phyloP scores from a whole-genome alignment of 1,140 invertebrate species.

The Eueides isabella region DNA sequence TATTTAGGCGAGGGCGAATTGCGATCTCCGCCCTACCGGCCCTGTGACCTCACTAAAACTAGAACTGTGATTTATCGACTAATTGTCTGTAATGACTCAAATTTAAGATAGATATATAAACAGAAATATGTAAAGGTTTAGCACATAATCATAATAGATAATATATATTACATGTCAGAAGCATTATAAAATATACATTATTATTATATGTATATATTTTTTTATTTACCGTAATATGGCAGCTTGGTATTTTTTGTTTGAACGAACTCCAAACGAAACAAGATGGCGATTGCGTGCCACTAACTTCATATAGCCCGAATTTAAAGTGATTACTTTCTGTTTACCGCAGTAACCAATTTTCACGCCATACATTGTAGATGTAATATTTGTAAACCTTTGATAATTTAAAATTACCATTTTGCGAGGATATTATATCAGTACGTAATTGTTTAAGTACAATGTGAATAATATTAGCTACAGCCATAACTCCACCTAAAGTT shows the following conservation, averaged over 20 bases:
- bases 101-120: no score
- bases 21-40: slow-evolving; percentile 57
- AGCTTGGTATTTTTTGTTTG: background rate
- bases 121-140: no score
- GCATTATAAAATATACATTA: no score
- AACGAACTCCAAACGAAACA: slow-evolving; percentile 4
- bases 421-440: background rate
- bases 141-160: no score
- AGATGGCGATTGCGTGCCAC: slow-evolving; percentile 12
- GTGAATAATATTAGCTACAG: background rate
- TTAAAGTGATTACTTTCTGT: slow-evolving; percentile 11
- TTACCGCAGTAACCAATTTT: slow-evolving; percentile 11
- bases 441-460: background rate
- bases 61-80: slow-evolving; percentile 26
- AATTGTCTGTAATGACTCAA: slow-evolving; percentile 10
- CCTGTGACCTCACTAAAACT: slow-evolving; percentile 56
- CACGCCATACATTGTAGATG: slow-evolving; percentile 6
- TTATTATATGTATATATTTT: background rate
- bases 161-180: no score
- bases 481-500: background rate
- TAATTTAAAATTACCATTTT: slow-evolving; percentile 5
- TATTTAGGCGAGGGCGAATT: slow-evolving; percentile 28
- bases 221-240: background rate
- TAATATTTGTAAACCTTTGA: slow-evolving; percentile 12
- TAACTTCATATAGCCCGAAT: slow-evolving; percentile 7